Evolutionary conservation across 2,888 invertebrate species (phyloP), one percentile per base, ranked within the genome.

Genomic region (Acleris cristana): DNA sequence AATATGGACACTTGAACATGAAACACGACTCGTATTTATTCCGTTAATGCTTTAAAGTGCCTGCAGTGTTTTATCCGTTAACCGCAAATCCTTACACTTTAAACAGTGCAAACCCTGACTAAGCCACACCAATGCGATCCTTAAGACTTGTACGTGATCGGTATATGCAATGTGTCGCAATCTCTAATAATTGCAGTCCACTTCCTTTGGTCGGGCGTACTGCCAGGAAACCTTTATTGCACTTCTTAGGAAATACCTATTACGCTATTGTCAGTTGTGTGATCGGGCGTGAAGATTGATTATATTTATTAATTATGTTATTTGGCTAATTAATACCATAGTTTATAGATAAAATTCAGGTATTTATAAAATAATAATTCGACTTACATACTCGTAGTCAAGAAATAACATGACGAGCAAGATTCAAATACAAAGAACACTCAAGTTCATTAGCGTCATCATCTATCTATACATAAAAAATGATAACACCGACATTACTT

Each of bases 181-280:
- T 73, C 73, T 70, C 71, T 61, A 72, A 67, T 67, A 63, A 71
- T 74, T 75, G 72, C 65, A 74, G 65, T 71, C 69, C 71, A 72
- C 74, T 76, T 81, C 77, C 77, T 75, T 70, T 59, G 73, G 64
- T 70, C 64, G 65, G 64, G 66, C 66, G 70, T 65, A 74, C 68
- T 76, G 80, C 79, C 79, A 80, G 80, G 79, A 82, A 78, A 75
- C 77, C 77, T 79, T 81, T 81, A 79, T 73, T 77, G 76, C 75
- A 76, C 73, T 78, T 76, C 70, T 64, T 64, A 53, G 54, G 66
- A 66, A 69, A 59, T 45, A 74, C 73, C 73, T 77, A 79, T 78
- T 78, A 76, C 71, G 73, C 71, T 73, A 73, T 75, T 76, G 71
- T 69, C 65, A 73, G 74, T 69, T 63, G 66, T 72, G 45, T 57